These are phyloP conservation scores for Hemicrepidius hirtus DNA, from an alignment of 2,888 invertebrate species.

Conservation along the genomic window DNA sequence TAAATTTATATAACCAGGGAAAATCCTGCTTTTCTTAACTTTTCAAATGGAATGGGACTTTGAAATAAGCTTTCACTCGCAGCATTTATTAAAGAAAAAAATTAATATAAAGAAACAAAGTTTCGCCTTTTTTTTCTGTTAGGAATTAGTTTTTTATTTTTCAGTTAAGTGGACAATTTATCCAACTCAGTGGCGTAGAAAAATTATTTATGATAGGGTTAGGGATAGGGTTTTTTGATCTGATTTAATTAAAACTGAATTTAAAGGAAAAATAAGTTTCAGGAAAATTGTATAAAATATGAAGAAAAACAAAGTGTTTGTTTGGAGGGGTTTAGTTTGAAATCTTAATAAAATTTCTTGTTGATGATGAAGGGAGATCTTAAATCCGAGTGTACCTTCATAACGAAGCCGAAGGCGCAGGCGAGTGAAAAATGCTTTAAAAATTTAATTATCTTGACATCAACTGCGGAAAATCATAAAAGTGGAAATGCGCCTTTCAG, in stretches of 20 bases:
- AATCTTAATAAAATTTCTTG: conserved; percentile 52
- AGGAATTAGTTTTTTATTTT: too few species aligned
- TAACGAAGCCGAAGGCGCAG: conserved; percentile 54
- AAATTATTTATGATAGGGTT: too few species aligned
- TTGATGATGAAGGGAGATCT: conserved; percentile 47
- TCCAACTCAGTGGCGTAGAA: too few species aligned
- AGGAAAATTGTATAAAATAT: neutral
- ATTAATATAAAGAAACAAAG: too few species aligned
- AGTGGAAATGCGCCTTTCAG: conserved; percentile 69
- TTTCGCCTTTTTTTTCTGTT: too few species aligned
- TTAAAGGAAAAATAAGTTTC: too few species aligned
- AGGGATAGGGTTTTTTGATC: too few species aligned
- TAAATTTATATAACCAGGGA: conserved; percentile 35
- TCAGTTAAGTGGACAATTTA: neutral
- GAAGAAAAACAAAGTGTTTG: neutral
- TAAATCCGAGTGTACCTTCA: conserved; percentile 47
- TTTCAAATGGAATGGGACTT: conserved; percentile 13
- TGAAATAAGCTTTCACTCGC: conserved; percentile 18
- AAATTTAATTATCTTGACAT: conserved; percentile 70
- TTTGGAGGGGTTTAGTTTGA: conserved; percentile 14
- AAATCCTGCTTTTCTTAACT: conserved; percentile 24
- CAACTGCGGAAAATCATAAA: conserved; percentile 69
- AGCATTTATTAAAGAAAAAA: too few species aligned
- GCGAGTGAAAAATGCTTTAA: conserved; percentile 67
- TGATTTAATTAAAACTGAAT: too few species aligned